Percentiles rank a stretch among this genome's conserved stretches.
Evolutionary conservation across 2,113 vertebrate species (phyloP).

Genomic region (Toxotes chatareus): DNA sequence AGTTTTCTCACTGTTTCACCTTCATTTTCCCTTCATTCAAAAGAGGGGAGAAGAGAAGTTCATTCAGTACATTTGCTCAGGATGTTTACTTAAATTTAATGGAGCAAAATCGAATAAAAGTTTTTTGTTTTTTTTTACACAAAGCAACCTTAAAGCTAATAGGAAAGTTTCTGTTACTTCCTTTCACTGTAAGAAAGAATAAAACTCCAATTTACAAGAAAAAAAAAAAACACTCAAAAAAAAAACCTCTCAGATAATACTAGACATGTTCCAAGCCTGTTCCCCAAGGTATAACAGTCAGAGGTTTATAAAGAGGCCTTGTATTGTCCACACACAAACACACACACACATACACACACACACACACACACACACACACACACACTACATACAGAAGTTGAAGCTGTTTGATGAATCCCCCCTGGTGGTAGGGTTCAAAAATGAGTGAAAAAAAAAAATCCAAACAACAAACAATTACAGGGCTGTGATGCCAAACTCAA

Average conservation of each 20-base stretch:
- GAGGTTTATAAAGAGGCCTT: neutral
- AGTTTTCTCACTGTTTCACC: slow-evolving; percentile 6
- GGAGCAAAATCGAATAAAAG: neutral
- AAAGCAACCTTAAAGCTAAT: neutral
- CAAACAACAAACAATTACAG: slow-evolving; percentile 3
- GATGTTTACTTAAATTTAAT: neutral
- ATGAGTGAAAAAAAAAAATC: neutral
- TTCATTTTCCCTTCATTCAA: slow-evolving; percentile 16
- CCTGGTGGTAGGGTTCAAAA: neutral
- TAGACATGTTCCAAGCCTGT: neutral
- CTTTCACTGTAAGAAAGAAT: neutral
- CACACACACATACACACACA: no score
- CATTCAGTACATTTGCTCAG: neutral
- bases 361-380: no score
- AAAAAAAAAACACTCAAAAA: no score
- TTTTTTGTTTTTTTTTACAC: no score
- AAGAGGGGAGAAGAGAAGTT: neutral
- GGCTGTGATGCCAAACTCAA: neutral
- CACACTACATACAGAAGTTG: neutral
- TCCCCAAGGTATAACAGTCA: neutral
- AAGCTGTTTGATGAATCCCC: neutral
- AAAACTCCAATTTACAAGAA: neutral
- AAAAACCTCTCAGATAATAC: neutral
- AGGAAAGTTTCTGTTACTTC: neutral
- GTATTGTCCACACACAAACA: neutral